Base-by-base conservation (phyloP, 2,797 vertebrate species). In the Dromococcyx pavoninus region DNA sequence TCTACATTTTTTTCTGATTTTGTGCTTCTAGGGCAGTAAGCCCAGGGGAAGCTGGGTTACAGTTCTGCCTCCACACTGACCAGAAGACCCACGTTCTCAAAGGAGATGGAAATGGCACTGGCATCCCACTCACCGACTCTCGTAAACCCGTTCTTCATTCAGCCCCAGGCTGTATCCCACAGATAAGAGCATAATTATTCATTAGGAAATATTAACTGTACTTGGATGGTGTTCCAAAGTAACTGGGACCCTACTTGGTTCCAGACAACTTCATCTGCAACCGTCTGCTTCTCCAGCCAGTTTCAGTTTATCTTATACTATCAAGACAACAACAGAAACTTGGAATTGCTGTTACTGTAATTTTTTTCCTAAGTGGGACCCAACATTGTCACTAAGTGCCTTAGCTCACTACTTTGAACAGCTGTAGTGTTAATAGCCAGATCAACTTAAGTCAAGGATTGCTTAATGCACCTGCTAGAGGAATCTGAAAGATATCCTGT, bases 201-300 rank as follows among this genome's bases (percentile, higher is more conserved):
- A 72, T 72, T 9, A 71, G 75, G 53, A 94, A 70, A 61, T 71
- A 74, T 2, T 93, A 89, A 77, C 41, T 67, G 48, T 48, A 28
- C 44, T 80, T 89, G 69, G 53, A 93, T 67, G 41, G 57, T 89
- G 71, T 87, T 94, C 66, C 64, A 85, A 57, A 88, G 88, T 71
- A 48, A 83, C 39, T 61, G 66, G 23, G 90, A 74, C 44, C 44
- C 44, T 79, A 6, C 37, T 56, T 85, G 65, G 53, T 91, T 87
- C 64, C 75, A 87, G 81, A 54, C 82, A 53, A 91, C 56, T 92
- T 88, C 13, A 86, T 76, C 57, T 91, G 43, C 75, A 92, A 57
- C 48, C 1, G 0, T 75, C 43, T 79, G 61, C 57, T 77, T 80
- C 84, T 86, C 41, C 71, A 92, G 60, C 30, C 81, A 74, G 32